Evolutionary conservation across 2,888 invertebrate genomes (phyloP).

Genomic region (Ennomos fuscantarius): DNA sequence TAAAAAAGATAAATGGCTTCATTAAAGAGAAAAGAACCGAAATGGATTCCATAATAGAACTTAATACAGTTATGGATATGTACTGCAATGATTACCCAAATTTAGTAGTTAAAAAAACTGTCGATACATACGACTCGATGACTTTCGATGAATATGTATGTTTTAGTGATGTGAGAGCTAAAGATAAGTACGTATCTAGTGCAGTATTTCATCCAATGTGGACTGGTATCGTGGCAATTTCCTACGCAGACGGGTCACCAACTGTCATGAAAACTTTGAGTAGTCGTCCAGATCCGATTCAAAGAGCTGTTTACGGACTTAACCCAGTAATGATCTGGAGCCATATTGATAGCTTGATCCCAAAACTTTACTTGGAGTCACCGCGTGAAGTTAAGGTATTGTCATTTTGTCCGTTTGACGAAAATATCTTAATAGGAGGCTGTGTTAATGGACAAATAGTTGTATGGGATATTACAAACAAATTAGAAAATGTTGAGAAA

Average conservation of each 20-base stretch:
- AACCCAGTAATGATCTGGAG: slow-evolving; percentile 91
- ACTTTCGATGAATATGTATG: slow-evolving; percentile 84
- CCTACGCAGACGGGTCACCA: slow-evolving; percentile 87
- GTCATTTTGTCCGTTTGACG: slow-evolving; percentile 89
- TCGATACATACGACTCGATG: slow-evolving; percentile 66
- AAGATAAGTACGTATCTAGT: slow-evolving; percentile 87
- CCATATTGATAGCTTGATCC: slow-evolving; percentile 88
- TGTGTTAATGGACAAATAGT: slow-evolving; percentile 89
- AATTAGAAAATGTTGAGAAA: slow-evolving; percentile 86
- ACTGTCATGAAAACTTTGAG: slow-evolving; percentile 71
- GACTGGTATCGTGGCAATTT: slow-evolving; percentile 88
- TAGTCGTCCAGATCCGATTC: slow-evolving; percentile 75
- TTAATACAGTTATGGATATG: slow-evolving; percentile 84
- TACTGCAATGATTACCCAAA: slow-evolving; percentile 86
- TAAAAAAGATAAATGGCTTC: slow-evolving; percentile 65
- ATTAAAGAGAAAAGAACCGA: slow-evolving; percentile 53
- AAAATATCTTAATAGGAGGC: slow-evolving; percentile 89
- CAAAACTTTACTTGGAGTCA: slow-evolving; percentile 88
- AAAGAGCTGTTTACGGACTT: slow-evolving; percentile 84
- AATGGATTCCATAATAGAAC: slow-evolving; percentile 69
- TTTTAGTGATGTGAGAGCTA: slow-evolving; percentile 88
- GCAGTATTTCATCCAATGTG: slow-evolving; percentile 89
- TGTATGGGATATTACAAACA: slow-evolving; percentile 88
- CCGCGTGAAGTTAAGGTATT: slow-evolving; percentile 87
- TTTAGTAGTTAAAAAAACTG: slow-evolving; percentile 66